These are phyloP conservation scores for Erethizon dorsatum DNA, from an alignment of 2,797 vertebrate species.

Conservation along the genomic window DNA sequence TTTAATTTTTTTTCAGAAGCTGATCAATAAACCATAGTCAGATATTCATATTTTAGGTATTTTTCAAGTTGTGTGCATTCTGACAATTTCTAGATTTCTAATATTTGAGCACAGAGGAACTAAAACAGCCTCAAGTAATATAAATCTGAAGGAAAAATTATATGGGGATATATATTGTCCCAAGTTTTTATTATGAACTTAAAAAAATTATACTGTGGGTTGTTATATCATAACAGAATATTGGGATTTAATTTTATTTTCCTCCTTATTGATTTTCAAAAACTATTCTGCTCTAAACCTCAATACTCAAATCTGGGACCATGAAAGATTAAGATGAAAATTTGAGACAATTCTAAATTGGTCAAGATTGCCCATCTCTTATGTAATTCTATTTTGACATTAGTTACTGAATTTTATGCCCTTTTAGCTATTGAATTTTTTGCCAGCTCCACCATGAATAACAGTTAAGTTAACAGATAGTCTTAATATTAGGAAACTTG, in stretches of 20 bases:
- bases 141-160: background rate
- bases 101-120: background rate
- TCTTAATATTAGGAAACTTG: constrained; percentile 39
- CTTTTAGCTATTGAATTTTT: constrained; percentile 59
- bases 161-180: background rate
- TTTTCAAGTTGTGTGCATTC: background rate
- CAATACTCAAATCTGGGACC: constrained; percentile 37
- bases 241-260: constrained; percentile 25
- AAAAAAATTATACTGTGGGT: background rate
- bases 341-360: constrained; percentile 7
- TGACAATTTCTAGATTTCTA: background rate
- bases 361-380: constrained; percentile 14
- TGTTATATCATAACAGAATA: background rate
- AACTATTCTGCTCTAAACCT: constrained; percentile 29
- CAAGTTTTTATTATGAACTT: background rate
- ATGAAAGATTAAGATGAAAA: constrained; percentile 54
- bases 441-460: constrained; percentile 25
- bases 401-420: constrained; percentile 20
- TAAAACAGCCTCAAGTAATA: background rate
- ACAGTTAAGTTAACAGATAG: constrained; percentile 28
- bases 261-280: background rate
- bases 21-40: background rate
- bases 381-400: constrained; percentile 64
- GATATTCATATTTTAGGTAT: background rate
- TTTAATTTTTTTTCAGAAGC: background rate